Percentiles rank a stretch among this genome's conserved stretches.
phyloP scores from a whole-genome alignment of 2,113 vertebrate genomes.

The Balaeniceps rex region DNA sequence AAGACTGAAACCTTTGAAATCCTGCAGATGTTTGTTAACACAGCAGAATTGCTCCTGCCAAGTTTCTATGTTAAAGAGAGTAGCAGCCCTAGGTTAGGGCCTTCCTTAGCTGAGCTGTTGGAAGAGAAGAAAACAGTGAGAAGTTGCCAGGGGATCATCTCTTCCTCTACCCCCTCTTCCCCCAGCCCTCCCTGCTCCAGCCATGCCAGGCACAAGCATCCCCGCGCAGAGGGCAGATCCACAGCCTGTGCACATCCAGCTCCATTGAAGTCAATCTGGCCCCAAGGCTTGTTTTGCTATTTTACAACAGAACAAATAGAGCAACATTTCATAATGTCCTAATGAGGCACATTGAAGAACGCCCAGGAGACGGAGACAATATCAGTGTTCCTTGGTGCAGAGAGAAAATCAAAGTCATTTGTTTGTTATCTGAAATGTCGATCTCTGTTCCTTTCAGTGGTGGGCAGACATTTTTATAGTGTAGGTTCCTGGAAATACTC shows the following conservation, averaged over 20 bases:
- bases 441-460: slow-evolving; percentile 16
- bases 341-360: slow-evolving; percentile 38
- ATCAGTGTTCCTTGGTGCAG: slow-evolving; percentile 36
- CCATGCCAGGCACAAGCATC: not conserved
- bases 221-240: not conserved
- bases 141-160: not conserved
- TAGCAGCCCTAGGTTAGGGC: not conserved
- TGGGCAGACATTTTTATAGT: slow-evolving; percentile 11
- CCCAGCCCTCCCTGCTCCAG: not conserved
- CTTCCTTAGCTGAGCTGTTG: not conserved
- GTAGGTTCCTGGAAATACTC: slow-evolving; percentile 45
- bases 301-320: slow-evolving; percentile 25
- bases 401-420: slow-evolving; percentile 50
- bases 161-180: not conserved
- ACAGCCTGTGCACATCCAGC: not conserved
- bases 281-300: slow-evolving; percentile 24
- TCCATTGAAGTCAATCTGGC: not conserved
- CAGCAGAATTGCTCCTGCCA: not conserved
- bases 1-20: not conserved
- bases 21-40: not conserved
- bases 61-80: not conserved
- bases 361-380: slow-evolving; percentile 48
- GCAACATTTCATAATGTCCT: slow-evolving; percentile 24
- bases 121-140: not conserved
- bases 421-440: slow-evolving; percentile 41